phyloP scores from a whole-genome alignment of 1,140 invertebrate genomes.

The Saccostrea echinata region DNA sequence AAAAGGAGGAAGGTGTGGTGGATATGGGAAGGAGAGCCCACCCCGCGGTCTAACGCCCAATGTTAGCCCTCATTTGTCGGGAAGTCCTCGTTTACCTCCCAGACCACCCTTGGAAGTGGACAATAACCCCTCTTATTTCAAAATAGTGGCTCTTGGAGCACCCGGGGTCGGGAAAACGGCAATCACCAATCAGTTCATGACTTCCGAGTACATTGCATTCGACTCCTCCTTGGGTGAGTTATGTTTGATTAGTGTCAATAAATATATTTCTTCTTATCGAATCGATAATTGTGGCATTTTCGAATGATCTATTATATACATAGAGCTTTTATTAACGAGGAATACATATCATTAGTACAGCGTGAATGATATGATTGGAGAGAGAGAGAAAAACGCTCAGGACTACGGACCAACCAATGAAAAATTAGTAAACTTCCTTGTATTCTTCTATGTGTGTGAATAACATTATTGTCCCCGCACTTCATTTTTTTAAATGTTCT shows the following conservation, averaged over 20 bases:
- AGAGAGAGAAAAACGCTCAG: neutral
- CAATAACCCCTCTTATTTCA: conserved; percentile 80
- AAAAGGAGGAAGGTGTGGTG: conserved; percentile 70
- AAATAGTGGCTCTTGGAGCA: conserved; percentile 91
- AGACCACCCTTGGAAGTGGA: conserved; percentile 58
- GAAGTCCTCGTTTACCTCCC: neutral
- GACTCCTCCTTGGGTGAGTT: conserved; percentile 56
- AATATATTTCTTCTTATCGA: neutral
- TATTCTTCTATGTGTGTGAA: neutral
- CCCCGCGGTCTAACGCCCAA: conserved; percentile 32
- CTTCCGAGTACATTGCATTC: conserved; percentile 91
- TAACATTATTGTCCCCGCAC: neutral
- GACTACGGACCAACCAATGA: neutral
- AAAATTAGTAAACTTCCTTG: neutral
- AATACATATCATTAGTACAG: neutral
- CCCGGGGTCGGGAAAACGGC: conserved; percentile 94
- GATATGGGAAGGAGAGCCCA: conserved; percentile 47
- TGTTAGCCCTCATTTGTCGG: conserved; percentile 30
- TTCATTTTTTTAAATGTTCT: neutral
- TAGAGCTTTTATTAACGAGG: neutral
- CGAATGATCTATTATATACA: neutral
- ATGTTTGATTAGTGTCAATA: neutral
- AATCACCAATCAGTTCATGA: conserved; percentile 94
- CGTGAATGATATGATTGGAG: too few species aligned
- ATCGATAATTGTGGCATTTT: neutral